A percentile compares a stretch with the other conserved stretches of the same genome.
These are phyloP conservation scores for Bombus breviceps DNA, from an alignment of 1,140 invertebrate species.

Conservation along the genomic window DNA sequence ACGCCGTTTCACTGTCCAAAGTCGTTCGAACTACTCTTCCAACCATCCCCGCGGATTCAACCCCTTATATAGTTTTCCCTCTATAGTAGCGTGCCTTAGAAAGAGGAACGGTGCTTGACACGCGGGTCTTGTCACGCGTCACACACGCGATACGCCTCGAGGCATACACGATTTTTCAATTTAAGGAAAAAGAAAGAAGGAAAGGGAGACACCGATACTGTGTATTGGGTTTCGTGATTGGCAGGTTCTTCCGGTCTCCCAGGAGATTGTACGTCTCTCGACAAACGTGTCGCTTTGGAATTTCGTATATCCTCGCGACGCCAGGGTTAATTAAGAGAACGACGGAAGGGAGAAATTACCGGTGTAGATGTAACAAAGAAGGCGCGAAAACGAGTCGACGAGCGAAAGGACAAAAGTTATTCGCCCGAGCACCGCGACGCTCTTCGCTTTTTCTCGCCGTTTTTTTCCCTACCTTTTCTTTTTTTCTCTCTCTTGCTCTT, in stretches of 20 bases:
- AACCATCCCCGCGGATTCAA: slow-evolving; percentile 55
- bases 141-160: slow-evolving; percentile 27
- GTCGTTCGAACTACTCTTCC: slow-evolving; percentile 71
- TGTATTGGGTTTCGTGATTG: background rate
- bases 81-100: slow-evolving; percentile 40
- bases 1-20: slow-evolving; percentile 62
- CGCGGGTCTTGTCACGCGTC: slow-evolving; percentile 46
- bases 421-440: background rate
- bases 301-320: background rate
- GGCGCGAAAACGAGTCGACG: slow-evolving; percentile 1
- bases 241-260: background rate
- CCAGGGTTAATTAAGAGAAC: slow-evolving; percentile 25
- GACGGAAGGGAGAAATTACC: background rate
- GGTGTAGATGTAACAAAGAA: background rate
- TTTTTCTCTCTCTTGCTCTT: background rate
- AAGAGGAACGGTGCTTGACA: slow-evolving; percentile 25
- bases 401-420: slow-evolving; percentile 52
- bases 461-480: too few species aligned
- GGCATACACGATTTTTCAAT: slow-evolving; percentile 72
- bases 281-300: background rate
- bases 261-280: background rate
- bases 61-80: slow-evolving; percentile 65
- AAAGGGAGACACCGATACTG: background rate
- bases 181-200: slow-evolving; percentile 12
- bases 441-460: background rate